A percentile compares a stretch with the other conserved stretches of the same genome.
These are phyloP conservation scores for Eptesicus fuscus DNA, from an alignment of 2,113 vertebrate species.

Conservation along the genomic window DNA sequence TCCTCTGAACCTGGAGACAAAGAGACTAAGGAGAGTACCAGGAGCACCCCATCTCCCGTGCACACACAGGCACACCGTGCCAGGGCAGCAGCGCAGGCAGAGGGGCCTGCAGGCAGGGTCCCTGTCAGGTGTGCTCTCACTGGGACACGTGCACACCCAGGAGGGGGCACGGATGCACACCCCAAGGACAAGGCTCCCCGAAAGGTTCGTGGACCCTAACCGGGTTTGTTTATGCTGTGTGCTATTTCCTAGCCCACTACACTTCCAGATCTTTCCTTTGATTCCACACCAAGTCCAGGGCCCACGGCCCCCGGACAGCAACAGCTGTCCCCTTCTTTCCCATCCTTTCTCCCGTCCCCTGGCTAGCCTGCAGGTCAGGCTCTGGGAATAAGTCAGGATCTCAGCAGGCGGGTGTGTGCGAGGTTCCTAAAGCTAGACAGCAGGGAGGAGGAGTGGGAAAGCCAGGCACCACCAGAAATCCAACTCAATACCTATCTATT, in stretches of 20 bases:
- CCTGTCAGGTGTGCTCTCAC: background rate
- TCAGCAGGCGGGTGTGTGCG: background rate
- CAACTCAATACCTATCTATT: background rate
- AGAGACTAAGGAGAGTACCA: slow-evolving; percentile 19
- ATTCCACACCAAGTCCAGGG: background rate
- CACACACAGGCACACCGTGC: background rate
- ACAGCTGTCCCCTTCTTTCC: background rate
- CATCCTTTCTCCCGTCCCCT: background rate
- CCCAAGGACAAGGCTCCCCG: background rate
- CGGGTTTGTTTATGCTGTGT: background rate
- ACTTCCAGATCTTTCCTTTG: background rate
- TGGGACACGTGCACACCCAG: background rate
- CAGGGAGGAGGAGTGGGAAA: background rate
- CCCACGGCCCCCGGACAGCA: background rate
- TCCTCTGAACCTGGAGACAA: slow-evolving; percentile 43
- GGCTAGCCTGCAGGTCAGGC: background rate
- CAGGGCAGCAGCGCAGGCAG: background rate
- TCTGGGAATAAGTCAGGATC: background rate
- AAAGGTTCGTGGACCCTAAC: background rate
- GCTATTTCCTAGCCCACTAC: background rate
- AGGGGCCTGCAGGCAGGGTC: background rate
- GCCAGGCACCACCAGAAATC: background rate
- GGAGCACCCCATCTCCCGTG: background rate
- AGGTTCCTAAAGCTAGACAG: background rate
- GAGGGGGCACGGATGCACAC: background rate